These are phyloP conservation scores for Keiferia lycopersicella DNA, from an alignment of 2,888 invertebrate genomes.

Conservation along the genomic window DNA sequence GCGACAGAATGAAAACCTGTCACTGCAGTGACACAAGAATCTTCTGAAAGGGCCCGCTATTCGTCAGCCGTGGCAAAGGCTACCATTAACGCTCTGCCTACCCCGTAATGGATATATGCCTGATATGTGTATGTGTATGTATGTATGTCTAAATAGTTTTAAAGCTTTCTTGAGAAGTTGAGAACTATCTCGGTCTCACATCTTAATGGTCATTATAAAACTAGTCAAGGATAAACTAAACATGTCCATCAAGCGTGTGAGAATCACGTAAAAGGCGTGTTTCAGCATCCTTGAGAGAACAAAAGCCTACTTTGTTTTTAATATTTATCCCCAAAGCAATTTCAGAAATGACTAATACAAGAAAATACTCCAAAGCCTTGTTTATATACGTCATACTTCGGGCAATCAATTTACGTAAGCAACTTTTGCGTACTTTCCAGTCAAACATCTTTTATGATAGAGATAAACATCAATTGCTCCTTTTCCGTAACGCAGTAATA, in stretches of 20 bases:
- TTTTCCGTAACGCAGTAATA: background rate
- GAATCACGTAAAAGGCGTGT: background rate
- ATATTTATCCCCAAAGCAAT: constrained; percentile 1
- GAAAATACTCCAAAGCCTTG: background rate
- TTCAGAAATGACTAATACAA: background rate
- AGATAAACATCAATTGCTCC: background rate
- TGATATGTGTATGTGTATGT: background rate
- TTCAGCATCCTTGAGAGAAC: constrained; percentile 5
- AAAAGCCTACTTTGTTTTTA: background rate
- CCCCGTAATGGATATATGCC: too few relatives aligned
- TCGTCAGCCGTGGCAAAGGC: too few relatives aligned
- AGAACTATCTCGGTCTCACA: background rate
- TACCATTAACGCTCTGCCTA: too few relatives aligned
- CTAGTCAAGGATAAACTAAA: too few relatives aligned
- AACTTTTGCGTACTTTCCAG: background rate
- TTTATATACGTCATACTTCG: background rate
- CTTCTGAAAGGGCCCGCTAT: too few relatives aligned
- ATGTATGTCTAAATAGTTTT: background rate
- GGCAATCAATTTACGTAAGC: background rate
- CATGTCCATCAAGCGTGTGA: background rate
- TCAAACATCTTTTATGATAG: background rate
- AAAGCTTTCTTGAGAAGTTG: background rate
- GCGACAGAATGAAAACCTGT: too few relatives aligned
- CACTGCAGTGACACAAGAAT: too few relatives aligned
- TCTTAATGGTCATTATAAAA: background rate